Base-by-base conservation (phyloP, 2,888 invertebrate genomes). In the Orthonevra nobilis region DNA sequence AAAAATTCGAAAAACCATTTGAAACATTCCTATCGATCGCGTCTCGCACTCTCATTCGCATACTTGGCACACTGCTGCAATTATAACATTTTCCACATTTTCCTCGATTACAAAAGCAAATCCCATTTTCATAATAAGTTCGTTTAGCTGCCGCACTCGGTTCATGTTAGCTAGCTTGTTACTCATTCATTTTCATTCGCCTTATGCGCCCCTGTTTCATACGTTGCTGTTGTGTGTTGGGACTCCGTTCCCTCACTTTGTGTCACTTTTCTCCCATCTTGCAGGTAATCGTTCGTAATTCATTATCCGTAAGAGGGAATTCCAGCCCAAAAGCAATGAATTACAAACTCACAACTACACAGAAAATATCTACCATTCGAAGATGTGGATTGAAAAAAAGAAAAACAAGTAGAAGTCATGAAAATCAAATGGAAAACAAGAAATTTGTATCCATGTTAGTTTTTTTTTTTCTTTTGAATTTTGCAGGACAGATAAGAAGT, bases 41-140 rank as follows among this genome's bases (percentile, higher is more conserved):
- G n/a, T n/a, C 44, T 30, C 30, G 17, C 34, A 34, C 34, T 12
- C 44, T 44, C 63, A 44, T 69, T 42, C 58, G 69, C 69, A 58
- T 69, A 32, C 58, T 68, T 58, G 20, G 38, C 68, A 10, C 14
- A 48, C 19, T 30, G 50, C 50, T 10, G 50, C 58, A 68, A 48
- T 38, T 69, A 69, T 60, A 60, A 60, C 48, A 60, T 69, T 69
- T 69, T 69, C 69, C 69, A 69, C 69, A 69, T 60, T 69, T 58
- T 40, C 50, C 68, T 50, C 28, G 36, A 30, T 56, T 60, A 58
- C 69, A 60, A 19, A 36, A 38, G n/a, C n/a, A n/a, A 69, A 40
- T 69, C 60, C 50, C 58, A 58, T 69, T 69, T 58, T 69, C 58
- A 60, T 69, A 68, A 68, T 68, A 69, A 69, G 69, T 58, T 46